Conservation (phyloP, 2,113 vertebrate species). For the Carassius auratus region DNA sequence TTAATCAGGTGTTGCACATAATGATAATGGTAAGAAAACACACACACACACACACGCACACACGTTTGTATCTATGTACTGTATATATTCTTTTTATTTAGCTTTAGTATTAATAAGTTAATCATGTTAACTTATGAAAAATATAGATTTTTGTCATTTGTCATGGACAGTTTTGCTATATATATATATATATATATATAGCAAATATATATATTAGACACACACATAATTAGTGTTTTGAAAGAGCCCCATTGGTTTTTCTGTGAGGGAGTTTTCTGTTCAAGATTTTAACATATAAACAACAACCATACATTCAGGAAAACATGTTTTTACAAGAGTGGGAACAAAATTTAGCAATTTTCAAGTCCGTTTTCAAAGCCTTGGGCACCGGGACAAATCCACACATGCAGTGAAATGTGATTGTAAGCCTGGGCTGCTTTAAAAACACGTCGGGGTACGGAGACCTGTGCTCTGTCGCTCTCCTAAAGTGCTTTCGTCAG, state of each 20-base stretch:
- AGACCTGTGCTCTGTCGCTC: neutral
- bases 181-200: too few species aligned
- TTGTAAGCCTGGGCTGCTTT: conserved; percentile 1
- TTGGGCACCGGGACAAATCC: conserved; percentile 49
- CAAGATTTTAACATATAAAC: neutral
- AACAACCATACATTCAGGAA: conserved; percentile 13
- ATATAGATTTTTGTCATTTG: too few species aligned
- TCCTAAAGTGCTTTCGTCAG: neutral
- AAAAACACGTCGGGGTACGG: conserved; percentile 53
- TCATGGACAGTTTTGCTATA: too few species aligned
- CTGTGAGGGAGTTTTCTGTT: neutral
- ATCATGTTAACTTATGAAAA: neutral
- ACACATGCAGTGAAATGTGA: conserved; percentile 46
- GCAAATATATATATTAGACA: too few species aligned
- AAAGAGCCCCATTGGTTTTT: neutral
- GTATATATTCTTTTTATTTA: neutral
- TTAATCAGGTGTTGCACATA: neutral
- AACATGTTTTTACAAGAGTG: neutral
- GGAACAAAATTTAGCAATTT: conserved; percentile 47
- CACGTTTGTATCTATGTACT: too few species aligned
- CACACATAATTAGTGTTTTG: too few species aligned
- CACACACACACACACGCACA: too few species aligned
- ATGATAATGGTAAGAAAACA: too few species aligned
- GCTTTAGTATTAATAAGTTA: too few species aligned
- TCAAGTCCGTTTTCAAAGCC: conserved; percentile 36